Percentiles rank a stretch among this genome's conserved stretches.
Conservation (phyloP, 92 coral and sea anemone species). For the Paramuricea clavata region DNA sequence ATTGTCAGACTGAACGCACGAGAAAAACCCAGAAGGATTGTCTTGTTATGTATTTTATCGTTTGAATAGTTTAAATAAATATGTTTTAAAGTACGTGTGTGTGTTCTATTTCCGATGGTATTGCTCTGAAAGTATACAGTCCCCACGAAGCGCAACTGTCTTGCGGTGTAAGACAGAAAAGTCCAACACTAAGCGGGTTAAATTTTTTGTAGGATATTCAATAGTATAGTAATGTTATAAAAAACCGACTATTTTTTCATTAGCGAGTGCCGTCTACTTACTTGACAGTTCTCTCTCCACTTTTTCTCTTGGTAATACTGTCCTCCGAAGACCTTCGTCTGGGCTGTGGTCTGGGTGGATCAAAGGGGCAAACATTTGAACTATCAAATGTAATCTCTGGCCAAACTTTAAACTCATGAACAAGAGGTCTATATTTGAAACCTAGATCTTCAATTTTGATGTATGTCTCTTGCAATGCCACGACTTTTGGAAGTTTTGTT, state of each 20-base stretch:
- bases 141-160: too few relatives aligned
- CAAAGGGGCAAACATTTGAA: conserved; percentile 87
- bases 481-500: conserved; percentile 72
- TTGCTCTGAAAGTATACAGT: too few relatives aligned
- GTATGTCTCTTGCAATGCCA: conserved; percentile 78
- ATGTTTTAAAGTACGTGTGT: too few relatives aligned
- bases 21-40: too few relatives aligned
- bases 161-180: too few relatives aligned
- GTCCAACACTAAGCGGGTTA: too few relatives aligned
- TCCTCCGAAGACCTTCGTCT: conserved; percentile 13
- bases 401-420: conserved; percentile 96
- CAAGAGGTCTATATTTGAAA: conserved; percentile 84
- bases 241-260: not conserved
- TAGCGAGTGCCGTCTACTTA: conserved; percentile 24
- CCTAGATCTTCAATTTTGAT: conserved; percentile 95
- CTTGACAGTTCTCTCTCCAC: conserved; percentile 49
- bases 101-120: too few relatives aligned
- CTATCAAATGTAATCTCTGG: conserved; percentile 81
- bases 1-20: too few relatives aligned
- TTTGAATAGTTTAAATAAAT: too few relatives aligned
- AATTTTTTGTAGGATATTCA: too few relatives aligned
- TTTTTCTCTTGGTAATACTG: conserved; percentile 40
- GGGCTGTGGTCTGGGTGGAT: conserved; percentile 71
- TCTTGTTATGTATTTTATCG: too few relatives aligned
- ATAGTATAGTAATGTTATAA: too few relatives aligned